These are phyloP conservation scores for Biston stratarius DNA, from an alignment of 2,888 invertebrate genomes.

Conservation along the genomic window DNA sequence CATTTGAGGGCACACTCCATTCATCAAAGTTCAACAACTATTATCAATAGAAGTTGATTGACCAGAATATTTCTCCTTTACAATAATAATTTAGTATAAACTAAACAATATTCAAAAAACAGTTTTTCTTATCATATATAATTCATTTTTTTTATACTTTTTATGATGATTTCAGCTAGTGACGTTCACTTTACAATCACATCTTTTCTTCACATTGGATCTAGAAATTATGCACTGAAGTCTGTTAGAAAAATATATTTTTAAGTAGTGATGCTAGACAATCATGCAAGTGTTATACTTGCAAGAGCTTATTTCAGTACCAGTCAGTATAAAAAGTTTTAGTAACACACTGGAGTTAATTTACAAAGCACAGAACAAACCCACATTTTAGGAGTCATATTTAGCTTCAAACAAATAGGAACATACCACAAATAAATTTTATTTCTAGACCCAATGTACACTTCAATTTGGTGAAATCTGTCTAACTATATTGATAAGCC, in stretches of 20 bases:
- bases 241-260: no score
- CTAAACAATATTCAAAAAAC: slow-evolving; percentile 58
- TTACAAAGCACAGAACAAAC: background rate
- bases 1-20: slow-evolving; percentile 25
- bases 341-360: no score
- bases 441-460: slow-evolving; percentile 23
- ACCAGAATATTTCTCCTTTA: slow-evolving; percentile 74
- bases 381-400: background rate
- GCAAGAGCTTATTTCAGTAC: no score
- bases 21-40: slow-evolving; percentile 21
- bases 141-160: slow-evolving; percentile 44
- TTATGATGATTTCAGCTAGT: slow-evolving; percentile 45
- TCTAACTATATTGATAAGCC: slow-evolving; percentile 67
- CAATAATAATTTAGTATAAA: slow-evolving; percentile 67
- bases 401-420: background rate
- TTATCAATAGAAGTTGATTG: slow-evolving; percentile 71
- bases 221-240: slow-evolving; percentile 23
- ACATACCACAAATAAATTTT: background rate
- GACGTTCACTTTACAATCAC: slow-evolving; percentile 28
- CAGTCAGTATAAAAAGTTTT: no score
- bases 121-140: slow-evolving; percentile 29
- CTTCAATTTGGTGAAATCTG: slow-evolving; percentile 40
- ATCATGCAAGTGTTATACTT: no score
- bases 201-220: slow-evolving; percentile 14
- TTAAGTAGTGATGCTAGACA: no score